Base-by-base conservation (phyloP, 2,113 vertebrate genomes). In the Damaliscus lunatus region DNA sequence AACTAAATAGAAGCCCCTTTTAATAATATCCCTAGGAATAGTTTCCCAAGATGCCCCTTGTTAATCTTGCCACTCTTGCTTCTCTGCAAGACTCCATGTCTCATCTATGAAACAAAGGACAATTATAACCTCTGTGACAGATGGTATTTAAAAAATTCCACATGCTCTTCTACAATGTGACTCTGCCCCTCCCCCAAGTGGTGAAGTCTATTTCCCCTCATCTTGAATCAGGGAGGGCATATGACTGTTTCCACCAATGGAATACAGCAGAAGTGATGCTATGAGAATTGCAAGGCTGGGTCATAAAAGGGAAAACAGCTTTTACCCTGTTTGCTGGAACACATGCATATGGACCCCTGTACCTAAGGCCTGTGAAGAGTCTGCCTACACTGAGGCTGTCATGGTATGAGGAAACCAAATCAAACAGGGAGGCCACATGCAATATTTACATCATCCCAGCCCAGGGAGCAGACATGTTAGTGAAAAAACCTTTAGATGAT, bases 21-120 rank as follows among this genome's bases (percentile, higher is more conserved):
- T 62, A 81, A 85, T 94, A 96, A 27, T 81, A 93, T 48, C 25
- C 88, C 80, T 40, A 93, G 85, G 60, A 92, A 19, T 59, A 87
- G 48, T 96, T 90, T 94, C 74, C n/a, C 27, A 78, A 96, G 74
- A 85, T 96, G 25, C 7, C n/a, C 46, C 57, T 88, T 88, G 55
- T 71, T 94, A 88, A 92, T 93, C 52, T 85, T 91, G 55, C 55
- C 40, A 94, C 80, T 93, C 46, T 40, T 12, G 71, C 27, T 94
- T 97, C 36, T 97, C 71, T 86, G 25, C 27, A 74, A 95, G 59
- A 82, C 15, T 78, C 82, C 74, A 52, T 50, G 80, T n/a, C 53
- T 96, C 60, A 91, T 78, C 50, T 57, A 87, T 82, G 29, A 77
- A 95, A 91, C 86, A 87, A 95, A 95, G 60, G 71, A 91, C 27